A percentile compares a stretch with the other conserved stretches of the same genome.
Evolutionary conservation across 1,140 invertebrate species (phyloP).

Genomic region (Drosophila guanche): DNA sequence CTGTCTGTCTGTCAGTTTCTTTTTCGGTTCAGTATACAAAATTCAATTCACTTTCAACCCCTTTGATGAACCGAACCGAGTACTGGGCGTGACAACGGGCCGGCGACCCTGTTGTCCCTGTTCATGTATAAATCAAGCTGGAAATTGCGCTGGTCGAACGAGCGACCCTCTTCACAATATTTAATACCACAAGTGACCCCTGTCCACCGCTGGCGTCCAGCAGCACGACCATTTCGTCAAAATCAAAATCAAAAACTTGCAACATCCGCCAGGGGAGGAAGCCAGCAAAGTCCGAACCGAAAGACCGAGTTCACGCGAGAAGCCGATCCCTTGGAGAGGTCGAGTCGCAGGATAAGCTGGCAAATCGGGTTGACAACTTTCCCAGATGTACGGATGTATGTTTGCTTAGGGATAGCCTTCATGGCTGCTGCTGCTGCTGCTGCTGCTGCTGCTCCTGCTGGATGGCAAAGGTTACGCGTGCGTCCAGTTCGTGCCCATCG

Average conservation of each 20-base stretch:
- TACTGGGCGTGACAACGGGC: constrained; percentile 65
- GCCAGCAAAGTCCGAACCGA: not conserved
- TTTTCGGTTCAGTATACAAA: too few species aligned
- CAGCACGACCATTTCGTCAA: constrained; percentile 52
- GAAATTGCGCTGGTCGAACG: constrained; percentile 49
- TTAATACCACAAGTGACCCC: constrained; percentile 79
- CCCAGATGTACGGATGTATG: constrained; percentile 32
- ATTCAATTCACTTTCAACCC: constrained; percentile 7
- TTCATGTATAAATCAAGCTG: constrained; percentile 70
- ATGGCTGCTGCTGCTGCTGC: constrained; percentile 1
- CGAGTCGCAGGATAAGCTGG: constrained; percentile 26
- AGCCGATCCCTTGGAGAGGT: not conserved
- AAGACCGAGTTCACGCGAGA: not conserved
- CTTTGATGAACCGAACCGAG: constrained; percentile 28
- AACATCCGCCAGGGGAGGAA: constrained; percentile 14
- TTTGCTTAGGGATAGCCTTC: constrained; percentile 2
- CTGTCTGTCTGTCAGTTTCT: too few species aligned
- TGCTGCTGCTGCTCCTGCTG: constrained; percentile 1
- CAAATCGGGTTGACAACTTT: constrained; percentile 55
- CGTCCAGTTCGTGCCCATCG: constrained; percentile 65
- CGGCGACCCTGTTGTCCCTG: constrained; percentile 19
- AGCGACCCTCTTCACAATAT: constrained; percentile 78
- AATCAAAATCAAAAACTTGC: constrained; percentile 47
- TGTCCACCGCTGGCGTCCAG: constrained; percentile 40
- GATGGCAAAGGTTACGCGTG: constrained; percentile 73